Evolutionary conservation across 2,113 vertebrate genomes (phyloP), one percentile per base, ranked within the genome.

Genomic region (Stomatorhinus ivindoensis): DNA sequence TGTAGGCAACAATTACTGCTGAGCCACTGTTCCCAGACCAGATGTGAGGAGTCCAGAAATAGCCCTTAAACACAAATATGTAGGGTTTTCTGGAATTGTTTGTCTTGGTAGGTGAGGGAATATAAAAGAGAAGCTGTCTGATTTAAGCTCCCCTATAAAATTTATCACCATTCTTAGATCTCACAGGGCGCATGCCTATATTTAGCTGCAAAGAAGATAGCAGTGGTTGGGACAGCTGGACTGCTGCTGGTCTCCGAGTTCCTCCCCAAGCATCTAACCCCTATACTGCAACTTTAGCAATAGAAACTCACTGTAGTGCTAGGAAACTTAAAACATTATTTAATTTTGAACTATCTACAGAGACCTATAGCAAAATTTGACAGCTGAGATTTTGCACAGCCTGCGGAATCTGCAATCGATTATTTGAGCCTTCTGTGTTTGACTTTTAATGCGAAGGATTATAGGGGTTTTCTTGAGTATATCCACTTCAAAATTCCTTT

Each of bases 1-100:
- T 97, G 96, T 96, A 95, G 96, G 96, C 96, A 95, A 95, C 96
- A 96, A 96, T 97, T 96, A 97, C 95, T 89, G 92, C 93, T 95
- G 97, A 46, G 44, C 82, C 17, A 84, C 44, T 84, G 24, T 84
- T 97, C 96, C 94, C 95, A 94, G 93, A 95, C 92, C 95, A 95
- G 94, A 95, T 94, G 92, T 96, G 97, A 95, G 95, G 96, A 95
- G 69, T 39, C 73, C 35, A 80, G 31, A 80, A 15, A 42, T 35
- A 35, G 4, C 27, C 69, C 69, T 73, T 94, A 95, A 94, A 96
- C 95, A 95, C 94, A 92, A 94, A 95, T 95, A 94, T 91, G 94
- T 96, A 95, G 31, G n/a, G 4, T 31, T 5, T 53, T 58, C 58
- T 7, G 42, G 4, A 17, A 69, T 13, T 80, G 47, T 53, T 48